Evolutionary conservation across 2,797 vertebrate species (phyloP).

Genomic region (Hippocampus kuda): DNA sequence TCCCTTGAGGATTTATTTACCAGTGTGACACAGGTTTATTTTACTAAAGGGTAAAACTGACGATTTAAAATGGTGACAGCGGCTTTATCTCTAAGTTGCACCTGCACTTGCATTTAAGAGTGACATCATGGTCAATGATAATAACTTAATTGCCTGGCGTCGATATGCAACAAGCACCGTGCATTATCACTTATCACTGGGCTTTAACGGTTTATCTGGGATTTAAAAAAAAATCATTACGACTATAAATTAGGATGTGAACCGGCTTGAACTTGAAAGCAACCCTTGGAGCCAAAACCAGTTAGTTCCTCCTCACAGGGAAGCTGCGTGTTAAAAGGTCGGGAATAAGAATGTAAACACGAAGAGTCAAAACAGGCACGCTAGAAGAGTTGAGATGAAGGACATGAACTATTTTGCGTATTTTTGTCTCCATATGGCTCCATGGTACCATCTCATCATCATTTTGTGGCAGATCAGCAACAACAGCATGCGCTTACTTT

Average conservation of each 20-base stretch:
- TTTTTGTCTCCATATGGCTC: too few relatives aligned
- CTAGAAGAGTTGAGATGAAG: too few relatives aligned
- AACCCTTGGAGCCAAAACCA: conserved; percentile 12
- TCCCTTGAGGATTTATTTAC: conserved; percentile 10
- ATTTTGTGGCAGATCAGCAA: neutral
- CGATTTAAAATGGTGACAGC: conserved; percentile 11
- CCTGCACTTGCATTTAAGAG: conserved; percentile 10
- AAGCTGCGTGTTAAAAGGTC: conserved; percentile 32
- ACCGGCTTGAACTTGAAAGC: neutral
- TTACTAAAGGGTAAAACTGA: conserved; percentile 11
- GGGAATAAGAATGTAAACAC: conserved; percentile 44
- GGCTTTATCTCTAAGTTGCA: conserved; percentile 6
- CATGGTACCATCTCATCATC: conserved; percentile 4
- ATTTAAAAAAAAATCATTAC: neutral
- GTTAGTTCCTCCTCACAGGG: conserved; percentile 10
- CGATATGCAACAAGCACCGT: neutral
- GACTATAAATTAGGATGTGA: neutral
- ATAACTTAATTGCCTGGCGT: neutral
- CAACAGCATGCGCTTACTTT: conserved; percentile 2
- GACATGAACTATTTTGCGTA: neutral
- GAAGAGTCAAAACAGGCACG: conserved; percentile 7
- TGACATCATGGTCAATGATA: neutral
- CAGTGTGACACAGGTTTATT: neutral
- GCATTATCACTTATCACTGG: neutral
- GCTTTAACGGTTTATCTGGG: neutral